Evolutionary conservation across 2,888 invertebrate species (phyloP).

Genomic region (Tanaodytes sp.): DNA sequence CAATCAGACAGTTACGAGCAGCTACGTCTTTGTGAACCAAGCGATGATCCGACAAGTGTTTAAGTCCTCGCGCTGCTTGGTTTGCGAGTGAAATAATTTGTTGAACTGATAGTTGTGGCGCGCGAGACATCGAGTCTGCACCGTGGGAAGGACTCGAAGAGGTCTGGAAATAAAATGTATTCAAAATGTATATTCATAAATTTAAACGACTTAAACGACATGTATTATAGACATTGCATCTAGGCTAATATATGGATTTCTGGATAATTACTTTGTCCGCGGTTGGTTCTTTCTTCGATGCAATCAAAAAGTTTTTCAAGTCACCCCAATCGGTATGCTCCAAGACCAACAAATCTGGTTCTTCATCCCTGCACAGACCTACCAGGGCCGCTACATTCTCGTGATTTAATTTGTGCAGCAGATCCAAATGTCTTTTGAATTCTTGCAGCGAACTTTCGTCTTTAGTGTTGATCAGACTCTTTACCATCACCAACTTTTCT

Average conservation of each 20-base stretch:
- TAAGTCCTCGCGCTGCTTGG: slow-evolving; percentile 88
- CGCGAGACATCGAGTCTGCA: slow-evolving; percentile 69
- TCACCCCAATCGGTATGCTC: slow-evolving; percentile 98
- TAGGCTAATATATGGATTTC: no score
- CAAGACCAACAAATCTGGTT: slow-evolving; percentile 90
- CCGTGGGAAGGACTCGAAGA: slow-evolving; percentile 59
- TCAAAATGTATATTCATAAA: no score
- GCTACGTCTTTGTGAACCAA: slow-evolving; percentile 93
- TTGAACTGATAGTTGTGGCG: slow-evolving; percentile 79
- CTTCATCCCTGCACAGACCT: slow-evolving; percentile 86
- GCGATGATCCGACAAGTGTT: slow-evolving; percentile 82
- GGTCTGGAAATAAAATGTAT: slow-evolving; percentile 16
- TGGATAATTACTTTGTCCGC: slow-evolving; percentile 21
- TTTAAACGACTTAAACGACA: no score
- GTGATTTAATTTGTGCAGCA: slow-evolving; percentile 88
- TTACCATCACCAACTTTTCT: slow-evolving; percentile 78
- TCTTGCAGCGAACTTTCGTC: slow-evolving; percentile 86
- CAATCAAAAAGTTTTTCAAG: slow-evolving; percentile 88
- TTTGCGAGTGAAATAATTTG: slow-evolving; percentile 81
- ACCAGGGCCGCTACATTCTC: slow-evolving; percentile 85
- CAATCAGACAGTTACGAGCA: slow-evolving; percentile 91
- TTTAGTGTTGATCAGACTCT: slow-evolving; percentile 83
- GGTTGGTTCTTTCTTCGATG: slow-evolving; percentile 68
- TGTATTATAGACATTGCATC: no score
- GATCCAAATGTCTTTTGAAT: slow-evolving; percentile 90